These are phyloP conservation scores for Drosophila ezoana DNA, from an alignment of 2,888 invertebrate species.

Conservation along the genomic window DNA sequence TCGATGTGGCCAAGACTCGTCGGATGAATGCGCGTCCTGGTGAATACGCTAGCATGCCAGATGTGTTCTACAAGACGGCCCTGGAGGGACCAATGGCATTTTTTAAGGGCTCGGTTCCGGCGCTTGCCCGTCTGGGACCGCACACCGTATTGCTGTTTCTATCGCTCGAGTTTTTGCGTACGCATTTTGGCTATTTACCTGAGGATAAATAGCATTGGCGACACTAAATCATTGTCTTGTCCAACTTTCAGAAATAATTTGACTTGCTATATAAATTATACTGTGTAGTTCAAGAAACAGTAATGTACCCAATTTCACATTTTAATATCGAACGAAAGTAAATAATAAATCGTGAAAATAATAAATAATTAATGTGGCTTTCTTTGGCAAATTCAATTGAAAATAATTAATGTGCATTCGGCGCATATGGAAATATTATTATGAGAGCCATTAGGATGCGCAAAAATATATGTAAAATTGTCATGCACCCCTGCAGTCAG, in stretches of 20 bases:
- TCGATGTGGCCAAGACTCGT: conserved; percentile 98
- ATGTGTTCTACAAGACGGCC: conserved; percentile 91
- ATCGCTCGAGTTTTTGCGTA: conserved; percentile 95
- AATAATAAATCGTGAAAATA: background rate
- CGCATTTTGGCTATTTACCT: conserved; percentile 88
- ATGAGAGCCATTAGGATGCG: conserved; percentile 53
- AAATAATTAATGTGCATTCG: conserved; percentile 14
- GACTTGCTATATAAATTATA: background rate
- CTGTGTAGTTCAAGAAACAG: too few relatives aligned
- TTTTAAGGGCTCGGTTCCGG: conserved; percentile 97
- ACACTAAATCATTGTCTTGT: too few relatives aligned
- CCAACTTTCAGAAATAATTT: background rate
- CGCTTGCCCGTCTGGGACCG: conserved; percentile 96
- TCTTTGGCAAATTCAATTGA: conserved; percentile 3
- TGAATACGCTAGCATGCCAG: conserved; percentile 90
- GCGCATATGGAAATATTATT: conserved; percentile 24
- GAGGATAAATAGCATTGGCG: conserved; percentile 3
- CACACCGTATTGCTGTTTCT: conserved; percentile 98
- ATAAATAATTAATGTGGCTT: conserved; percentile 4
- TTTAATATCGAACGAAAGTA: background rate
- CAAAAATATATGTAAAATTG: conserved; percentile 45
- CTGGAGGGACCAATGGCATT: conserved; percentile 95
- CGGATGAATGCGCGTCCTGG: conserved; percentile 98
- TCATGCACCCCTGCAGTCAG: conserved; percentile 36
- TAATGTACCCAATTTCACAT: too few relatives aligned